These are phyloP conservation scores for Melanophora roralis DNA, from an alignment of 2,888 invertebrate genomes.

Conservation along the genomic window DNA sequence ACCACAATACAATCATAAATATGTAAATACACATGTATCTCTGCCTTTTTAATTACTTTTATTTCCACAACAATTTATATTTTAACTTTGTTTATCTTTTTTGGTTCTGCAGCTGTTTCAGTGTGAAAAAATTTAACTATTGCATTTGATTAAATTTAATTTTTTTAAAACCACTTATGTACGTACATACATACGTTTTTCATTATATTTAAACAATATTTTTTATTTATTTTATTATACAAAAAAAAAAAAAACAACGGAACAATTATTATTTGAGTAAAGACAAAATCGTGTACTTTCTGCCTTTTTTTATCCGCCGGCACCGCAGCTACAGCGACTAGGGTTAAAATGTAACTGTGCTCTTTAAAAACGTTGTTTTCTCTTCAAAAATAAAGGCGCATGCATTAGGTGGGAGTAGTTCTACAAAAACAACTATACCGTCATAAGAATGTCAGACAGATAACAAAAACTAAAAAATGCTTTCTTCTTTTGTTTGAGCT, in stretches of 20 bases:
- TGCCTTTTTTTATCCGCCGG: conserved; percentile 4
- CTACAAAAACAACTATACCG: too few relatives aligned
- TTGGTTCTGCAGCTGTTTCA: background rate
- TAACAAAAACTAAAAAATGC: too few relatives aligned
- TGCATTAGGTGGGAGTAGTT: too few relatives aligned
- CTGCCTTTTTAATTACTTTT: background rate
- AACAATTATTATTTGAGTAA: conserved; percentile 15
- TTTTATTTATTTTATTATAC: conserved; percentile 1
- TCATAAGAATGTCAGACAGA: too few relatives aligned
- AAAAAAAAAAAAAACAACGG: conserved; percentile 16
- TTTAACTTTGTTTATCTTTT: background rate
- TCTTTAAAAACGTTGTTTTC: conserved; percentile 29
- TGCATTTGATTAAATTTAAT: background rate
- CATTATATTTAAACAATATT: background rate
- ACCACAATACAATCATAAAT: too few relatives aligned
- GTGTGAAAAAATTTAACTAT: background rate
- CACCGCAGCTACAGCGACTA: conserved; percentile 7
- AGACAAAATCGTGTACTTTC: background rate
- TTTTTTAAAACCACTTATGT: background rate
- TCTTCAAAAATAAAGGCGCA: background rate
- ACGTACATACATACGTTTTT: background rate
- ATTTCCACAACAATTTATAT: conserved; percentile 13
- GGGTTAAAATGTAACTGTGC: conserved; percentile 53
- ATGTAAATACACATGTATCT: too few relatives aligned
- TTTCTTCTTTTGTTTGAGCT: too few relatives aligned